Evolutionary conservation across 1,140 invertebrate species (phyloP), one percentile per base, ranked within the genome.

Genomic region (Euglossa dilemma): DNA sequence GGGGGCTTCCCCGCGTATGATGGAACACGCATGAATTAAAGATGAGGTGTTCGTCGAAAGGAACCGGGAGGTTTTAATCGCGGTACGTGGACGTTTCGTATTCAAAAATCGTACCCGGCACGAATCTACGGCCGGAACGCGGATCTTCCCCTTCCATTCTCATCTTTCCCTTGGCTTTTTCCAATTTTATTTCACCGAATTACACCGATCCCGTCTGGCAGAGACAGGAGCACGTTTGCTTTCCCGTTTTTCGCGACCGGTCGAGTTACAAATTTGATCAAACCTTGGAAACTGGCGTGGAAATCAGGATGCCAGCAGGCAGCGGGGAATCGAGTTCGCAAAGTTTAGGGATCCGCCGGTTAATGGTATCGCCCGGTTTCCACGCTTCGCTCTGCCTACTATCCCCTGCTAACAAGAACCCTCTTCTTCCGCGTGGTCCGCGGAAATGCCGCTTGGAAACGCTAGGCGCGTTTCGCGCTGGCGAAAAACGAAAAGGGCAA

Each of bases 281-380:
- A 16, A n/a, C 14, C 25, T n/a, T 25, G 52, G 14, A 23, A 80
- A 80, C 67, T 61, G 45, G 56, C 66, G 18, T 47, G 56, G 45
- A 72, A 87, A 77, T 79, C 77, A 64, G 47, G 63, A 76, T 81
- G 73, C 72, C 67, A 69, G 69, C 54, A 79, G 87, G 85, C 78
- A 77, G 90, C 86, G 86, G 81, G 78, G 52, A 56, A 92, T 92
- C 88, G 91, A 92, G 90, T 91, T 92, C 90, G 90, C 88, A 79
- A 92, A 93, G 90, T 92, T 92, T 90, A 89, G 74, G 79, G 85
- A 85, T 86, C 79, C 70, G 75, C 67, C 82, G 83, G 82, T 91
- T 92, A 92, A 93, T 93, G 90, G 89, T 92, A 93, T 93, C 92
- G 89, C 91, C 85, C 87, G 73, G 86, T 91, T 87, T 63, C 61